Evolutionary conservation across 2,797 vertebrate species (phyloP).

Genomic region (Lepilemur ruficaudatus): DNA sequence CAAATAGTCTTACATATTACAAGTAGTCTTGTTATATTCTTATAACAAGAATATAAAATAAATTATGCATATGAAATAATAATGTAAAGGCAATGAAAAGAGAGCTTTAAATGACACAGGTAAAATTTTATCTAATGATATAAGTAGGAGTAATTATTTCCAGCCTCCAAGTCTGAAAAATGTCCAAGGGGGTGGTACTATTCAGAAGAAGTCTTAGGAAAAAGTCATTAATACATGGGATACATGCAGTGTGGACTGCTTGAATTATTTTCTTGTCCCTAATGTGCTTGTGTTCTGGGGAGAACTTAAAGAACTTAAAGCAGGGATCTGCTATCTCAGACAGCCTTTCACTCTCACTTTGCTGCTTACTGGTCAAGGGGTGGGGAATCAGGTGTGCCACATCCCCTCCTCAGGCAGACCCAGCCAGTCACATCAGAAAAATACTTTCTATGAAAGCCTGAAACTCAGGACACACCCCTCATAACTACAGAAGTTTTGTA

Average conservation of each 20-base stretch:
- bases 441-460: neutral
- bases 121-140: neutral
- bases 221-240: neutral
- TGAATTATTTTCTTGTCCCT: neutral
- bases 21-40: too few relatives aligned
- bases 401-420: neutral
- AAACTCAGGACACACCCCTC: neutral
- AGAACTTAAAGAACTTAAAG: neutral
- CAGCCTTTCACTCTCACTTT: neutral
- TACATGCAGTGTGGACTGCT: neutral
- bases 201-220: neutral
- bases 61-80: neutral
- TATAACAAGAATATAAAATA: neutral
- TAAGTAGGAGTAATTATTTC: neutral
- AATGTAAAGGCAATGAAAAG: neutral
- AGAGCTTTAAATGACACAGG: neutral
- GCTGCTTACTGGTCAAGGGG: neutral
- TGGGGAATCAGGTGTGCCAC: neutral
- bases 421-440: neutral
- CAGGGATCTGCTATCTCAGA: neutral
- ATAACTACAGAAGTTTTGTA: neutral
- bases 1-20: neutral
- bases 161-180: neutral
- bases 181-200: neutral
- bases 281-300: neutral